A percentile compares a stretch with the other conserved stretches of the same genome.
Conservation (phyloP, 2,888 invertebrate species). For the Pristionchus exspectatus region DNA sequence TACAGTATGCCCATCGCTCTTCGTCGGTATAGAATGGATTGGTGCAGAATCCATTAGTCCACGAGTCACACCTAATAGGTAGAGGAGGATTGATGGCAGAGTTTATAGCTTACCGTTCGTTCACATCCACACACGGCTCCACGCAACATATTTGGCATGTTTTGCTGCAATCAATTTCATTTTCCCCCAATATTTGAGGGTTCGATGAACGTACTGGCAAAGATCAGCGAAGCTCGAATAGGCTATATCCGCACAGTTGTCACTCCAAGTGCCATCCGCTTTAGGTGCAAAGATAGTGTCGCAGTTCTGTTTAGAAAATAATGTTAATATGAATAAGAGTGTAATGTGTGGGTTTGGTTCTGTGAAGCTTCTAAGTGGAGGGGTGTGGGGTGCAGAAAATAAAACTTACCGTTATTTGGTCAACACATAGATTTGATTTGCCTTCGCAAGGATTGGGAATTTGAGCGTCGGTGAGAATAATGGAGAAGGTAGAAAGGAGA, state of each 20-base stretch:
- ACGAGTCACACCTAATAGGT: neutral
- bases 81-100: neutral
- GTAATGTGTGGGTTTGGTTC: too few species aligned
- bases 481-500: neutral
- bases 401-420: neutral
- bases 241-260: neutral
- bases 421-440: neutral
- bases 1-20: conserved; percentile 28
- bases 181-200: neutral
- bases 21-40: conserved; percentile 39
- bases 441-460: neutral
- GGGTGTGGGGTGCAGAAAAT: neutral
- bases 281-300: neutral
- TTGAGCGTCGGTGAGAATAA: neutral
- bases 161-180: neutral
- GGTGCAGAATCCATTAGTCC: conserved; percentile 27
- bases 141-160: conserved; percentile 20
- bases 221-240: neutral
- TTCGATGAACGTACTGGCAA: conserved; percentile 18
- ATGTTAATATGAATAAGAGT: neutral
- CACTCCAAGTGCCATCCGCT: neutral
- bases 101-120: neutral
- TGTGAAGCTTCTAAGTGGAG: neutral
- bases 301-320: neutral
- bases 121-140: conserved; percentile 34